phyloP scores from a whole-genome alignment of 1,140 invertebrate species.

The Drosophila parabipectinata region DNA sequence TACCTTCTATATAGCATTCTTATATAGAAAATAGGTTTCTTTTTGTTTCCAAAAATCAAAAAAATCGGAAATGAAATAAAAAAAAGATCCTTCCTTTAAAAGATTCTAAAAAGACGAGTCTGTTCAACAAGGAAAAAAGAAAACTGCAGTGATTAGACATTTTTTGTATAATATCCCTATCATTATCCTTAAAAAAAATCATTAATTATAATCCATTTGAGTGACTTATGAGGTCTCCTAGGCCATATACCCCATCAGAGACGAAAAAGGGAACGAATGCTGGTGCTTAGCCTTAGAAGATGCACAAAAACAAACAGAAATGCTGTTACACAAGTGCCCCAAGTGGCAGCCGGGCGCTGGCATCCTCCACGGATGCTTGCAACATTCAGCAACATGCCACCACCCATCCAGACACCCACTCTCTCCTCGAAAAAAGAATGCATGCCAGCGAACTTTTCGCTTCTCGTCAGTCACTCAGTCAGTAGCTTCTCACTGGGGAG shows the following conservation, averaged over 20 bases:
- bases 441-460: conserved; percentile 45
- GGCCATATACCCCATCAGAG: conserved; percentile 15
- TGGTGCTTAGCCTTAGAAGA: conserved; percentile 39
- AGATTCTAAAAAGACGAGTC: no score
- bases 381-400: conserved; percentile 24
- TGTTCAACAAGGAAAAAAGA: no score
- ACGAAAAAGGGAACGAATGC: conserved; percentile 22
- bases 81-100: no score
- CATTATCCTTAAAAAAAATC: no score
- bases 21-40: no score
- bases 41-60: neutral
- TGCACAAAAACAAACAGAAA: conserved; percentile 70
- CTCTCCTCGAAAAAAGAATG: conserved; percentile 23
- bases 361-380: conserved; percentile 38
- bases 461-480: conserved; percentile 44
- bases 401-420: conserved; percentile 19
- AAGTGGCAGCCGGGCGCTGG: conserved; percentile 49
- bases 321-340: conserved; percentile 60
- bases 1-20: no score
- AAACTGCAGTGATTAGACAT: conserved; percentile 12
- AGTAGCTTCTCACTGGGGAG: no score
- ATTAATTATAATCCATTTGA: neutral
- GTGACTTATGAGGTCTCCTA: neutral
- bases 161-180: no score
- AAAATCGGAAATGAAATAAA: neutral